Percentiles rank a stretch among this genome's conserved stretches.
These are phyloP conservation scores for Latrodectus hesperus DNA, from an alignment of 2,888 invertebrate species.

Conservation along the genomic window DNA sequence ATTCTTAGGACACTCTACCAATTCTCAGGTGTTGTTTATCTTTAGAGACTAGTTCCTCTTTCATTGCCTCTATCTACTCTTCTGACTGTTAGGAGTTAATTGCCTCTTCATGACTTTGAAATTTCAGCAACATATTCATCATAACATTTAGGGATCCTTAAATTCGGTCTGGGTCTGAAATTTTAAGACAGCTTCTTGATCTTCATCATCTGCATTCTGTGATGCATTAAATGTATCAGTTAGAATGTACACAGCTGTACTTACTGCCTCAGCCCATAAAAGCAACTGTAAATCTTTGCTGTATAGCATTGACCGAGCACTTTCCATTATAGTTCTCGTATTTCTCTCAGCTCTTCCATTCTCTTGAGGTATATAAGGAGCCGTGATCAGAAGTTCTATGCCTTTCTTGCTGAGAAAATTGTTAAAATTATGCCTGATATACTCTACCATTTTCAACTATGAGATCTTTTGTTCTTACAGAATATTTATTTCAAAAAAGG, in stretches of 20 bases:
- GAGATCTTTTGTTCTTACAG: not conserved
- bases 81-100: not conserved
- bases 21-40: not conserved
- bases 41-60: not conserved
- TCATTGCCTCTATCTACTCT: not conserved
- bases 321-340: not conserved
- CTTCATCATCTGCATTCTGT: not conserved
- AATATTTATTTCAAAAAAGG: no score
- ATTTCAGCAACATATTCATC: not conserved
- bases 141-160: not conserved
- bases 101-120: not conserved
- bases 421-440: not conserved
- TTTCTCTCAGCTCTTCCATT: not conserved
- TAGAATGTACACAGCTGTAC: not conserved
- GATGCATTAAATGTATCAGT: not conserved
- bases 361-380: not conserved
- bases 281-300: not conserved
- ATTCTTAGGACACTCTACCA: not conserved
- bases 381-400: not conserved
- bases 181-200: not conserved
- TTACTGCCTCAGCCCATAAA: not conserved
- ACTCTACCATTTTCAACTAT: not conserved
- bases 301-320: not conserved
- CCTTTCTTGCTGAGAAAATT: not conserved
- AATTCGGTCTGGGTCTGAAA: not conserved